Evolutionary conservation across 2,113 vertebrate species (phyloP), one percentile per base, ranked within the genome.

Genomic region (Pagrus major): DNA sequence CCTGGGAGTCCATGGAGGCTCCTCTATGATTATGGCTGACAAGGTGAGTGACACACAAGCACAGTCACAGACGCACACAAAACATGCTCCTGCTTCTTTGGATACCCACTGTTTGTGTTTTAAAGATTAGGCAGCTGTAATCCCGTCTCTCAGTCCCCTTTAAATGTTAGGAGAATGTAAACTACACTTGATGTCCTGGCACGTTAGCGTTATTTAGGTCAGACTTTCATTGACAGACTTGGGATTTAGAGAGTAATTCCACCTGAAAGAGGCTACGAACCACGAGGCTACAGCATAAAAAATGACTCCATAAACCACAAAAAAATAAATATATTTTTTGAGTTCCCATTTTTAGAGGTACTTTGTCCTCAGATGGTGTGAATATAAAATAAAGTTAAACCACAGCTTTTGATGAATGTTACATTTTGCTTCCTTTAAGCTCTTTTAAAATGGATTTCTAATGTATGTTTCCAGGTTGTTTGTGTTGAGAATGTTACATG

Each of bases 1-100:
- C 87, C 90, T 99, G 92, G 98, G 97, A 64, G 98, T 99, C 91
- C 97, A 99, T 51, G 98, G 98, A 0, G 98, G 98, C 20, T 96
- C 98, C 9, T 98, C 97, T 67, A 99, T 99, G 97, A 99, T 98
- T 91, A 98, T 99, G 98, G 97, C 97, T 46, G 97, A 99, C 86
- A 99, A 99, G 97, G 98, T 99, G 94, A 96, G 96, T 82, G 49
- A 70, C 31, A 58, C 33, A 7, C 35, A 18, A 18, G 12, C 29
- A 46, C 37, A 39, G n/a, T n/a, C 33, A 31, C 37, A 56, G 2
- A 54, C 15, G 4, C 7, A 64, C 25, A 42, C 25, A 78, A 68
- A 59, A 25, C 1, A 69, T 2, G 12, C 15, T 16, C 29, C 21
- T 21, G 20, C 35, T 27, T 35, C 51, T 71, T 70, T 85, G 54